These are phyloP conservation scores for Ibidorhyncha struthersii DNA, from an alignment of 2,113 vertebrate genomes.

Conservation along the genomic window DNA sequence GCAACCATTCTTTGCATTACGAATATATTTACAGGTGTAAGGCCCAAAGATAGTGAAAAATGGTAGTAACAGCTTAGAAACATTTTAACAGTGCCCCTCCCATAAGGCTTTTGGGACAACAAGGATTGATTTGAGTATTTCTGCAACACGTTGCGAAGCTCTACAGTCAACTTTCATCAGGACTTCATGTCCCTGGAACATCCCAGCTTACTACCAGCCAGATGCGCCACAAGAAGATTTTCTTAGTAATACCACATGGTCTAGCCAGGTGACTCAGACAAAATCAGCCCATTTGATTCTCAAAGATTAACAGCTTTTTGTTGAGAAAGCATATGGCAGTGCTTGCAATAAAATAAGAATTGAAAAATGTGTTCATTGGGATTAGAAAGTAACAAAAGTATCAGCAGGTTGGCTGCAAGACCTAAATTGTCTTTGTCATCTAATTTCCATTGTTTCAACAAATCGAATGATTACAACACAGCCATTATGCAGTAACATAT, in stretches of 20 bases:
- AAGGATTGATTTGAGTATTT: neutral
- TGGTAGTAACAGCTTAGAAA: neutral
- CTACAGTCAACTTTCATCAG: neutral
- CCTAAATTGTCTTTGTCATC: neutral
- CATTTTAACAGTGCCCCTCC: neutral
- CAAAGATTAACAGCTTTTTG: neutral
- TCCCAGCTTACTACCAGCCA: neutral
- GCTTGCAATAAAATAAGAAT: neutral
- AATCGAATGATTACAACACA: neutral
- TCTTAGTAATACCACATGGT: neutral
- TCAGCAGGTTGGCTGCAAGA: neutral
- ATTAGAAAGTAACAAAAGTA: neutral
- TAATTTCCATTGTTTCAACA: neutral
- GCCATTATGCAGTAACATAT: neutral
- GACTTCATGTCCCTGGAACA: neutral
- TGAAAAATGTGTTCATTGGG: neutral
- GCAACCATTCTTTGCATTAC: neutral
- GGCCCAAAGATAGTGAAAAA: neutral
- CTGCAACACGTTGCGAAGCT: accelerated
- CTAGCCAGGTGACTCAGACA: neutral
- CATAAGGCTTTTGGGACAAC: neutral
- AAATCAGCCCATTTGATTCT: neutral
- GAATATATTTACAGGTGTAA: neutral
- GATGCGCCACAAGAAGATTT: neutral
- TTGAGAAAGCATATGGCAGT: neutral